These are phyloP conservation scores for Lynx canadensis DNA, from an alignment of 2,113 vertebrate species.

Conservation along the genomic window DNA sequence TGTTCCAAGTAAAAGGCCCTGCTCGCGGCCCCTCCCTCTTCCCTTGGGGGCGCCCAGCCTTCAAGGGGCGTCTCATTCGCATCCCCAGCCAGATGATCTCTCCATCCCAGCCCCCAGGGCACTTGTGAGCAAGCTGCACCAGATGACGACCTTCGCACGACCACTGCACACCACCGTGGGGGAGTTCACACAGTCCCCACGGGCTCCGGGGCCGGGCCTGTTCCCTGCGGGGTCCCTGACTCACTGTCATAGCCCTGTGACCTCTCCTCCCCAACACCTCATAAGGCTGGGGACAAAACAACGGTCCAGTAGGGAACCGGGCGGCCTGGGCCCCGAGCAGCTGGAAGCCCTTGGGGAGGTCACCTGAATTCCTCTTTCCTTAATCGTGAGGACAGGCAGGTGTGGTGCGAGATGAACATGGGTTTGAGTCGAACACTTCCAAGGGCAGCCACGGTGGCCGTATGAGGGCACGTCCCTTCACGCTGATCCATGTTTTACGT, in stretches of 20 bases:
- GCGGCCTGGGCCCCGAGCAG: too few species aligned
- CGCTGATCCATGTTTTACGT: rapidly evolving
- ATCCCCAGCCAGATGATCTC: neutral
- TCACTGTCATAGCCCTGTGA: neutral
- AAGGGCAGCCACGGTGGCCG: neutral
- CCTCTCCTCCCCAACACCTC: neutral
- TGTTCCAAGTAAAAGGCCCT: too few species aligned
- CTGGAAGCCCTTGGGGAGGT: neutral
- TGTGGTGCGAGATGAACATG: neutral
- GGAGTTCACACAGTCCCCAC: neutral
- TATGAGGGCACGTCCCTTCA: rapidly evolving
- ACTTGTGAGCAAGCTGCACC: too few species aligned
- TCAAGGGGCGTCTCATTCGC: neutral
- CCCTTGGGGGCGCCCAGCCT: neutral
- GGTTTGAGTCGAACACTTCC: neutral
- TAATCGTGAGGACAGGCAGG: too few species aligned
- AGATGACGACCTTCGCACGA: too few species aligned
- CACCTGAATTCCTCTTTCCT: neutral
- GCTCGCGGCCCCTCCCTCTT: rapidly evolving
- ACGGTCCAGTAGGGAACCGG: rapidly evolving
- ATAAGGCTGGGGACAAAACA: neutral
- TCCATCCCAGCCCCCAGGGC: neutral
- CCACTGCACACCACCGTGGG: neutral
- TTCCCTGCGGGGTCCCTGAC: neutral
- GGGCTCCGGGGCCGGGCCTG: neutral